phyloP scores from a whole-genome alignment of 2,113 vertebrate genomes.

The Lasiurus borealis region DNA sequence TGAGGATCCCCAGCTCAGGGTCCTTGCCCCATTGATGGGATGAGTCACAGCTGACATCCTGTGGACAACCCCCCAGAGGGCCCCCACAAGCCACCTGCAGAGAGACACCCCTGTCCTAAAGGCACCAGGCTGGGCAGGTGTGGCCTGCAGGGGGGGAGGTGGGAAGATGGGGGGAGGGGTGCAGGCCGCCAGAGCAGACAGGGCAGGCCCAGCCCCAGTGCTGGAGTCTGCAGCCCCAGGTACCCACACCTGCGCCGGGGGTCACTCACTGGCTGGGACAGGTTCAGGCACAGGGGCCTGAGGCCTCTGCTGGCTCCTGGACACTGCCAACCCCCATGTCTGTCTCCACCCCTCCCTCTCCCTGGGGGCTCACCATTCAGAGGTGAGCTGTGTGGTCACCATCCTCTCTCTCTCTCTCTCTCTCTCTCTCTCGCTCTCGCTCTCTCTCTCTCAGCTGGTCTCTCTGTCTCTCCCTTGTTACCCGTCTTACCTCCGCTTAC shows the following conservation, averaged over 20 bases:
- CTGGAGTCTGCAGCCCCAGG: not conserved
- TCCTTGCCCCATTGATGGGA: not conserved
- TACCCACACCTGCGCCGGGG: not conserved
- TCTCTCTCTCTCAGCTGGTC: too few species aligned
- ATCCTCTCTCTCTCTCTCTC: not conserved
- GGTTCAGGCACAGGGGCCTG: not conserved
- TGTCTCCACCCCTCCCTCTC: fast-evolving
- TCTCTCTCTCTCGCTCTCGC: not conserved
- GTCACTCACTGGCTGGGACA: fast-evolving
- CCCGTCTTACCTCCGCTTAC: too few species aligned
- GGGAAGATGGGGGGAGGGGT: too few species aligned
- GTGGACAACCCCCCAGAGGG: not conserved
- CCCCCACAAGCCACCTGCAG: not conserved
- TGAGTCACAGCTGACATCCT: not conserved
- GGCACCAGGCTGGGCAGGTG: not conserved
- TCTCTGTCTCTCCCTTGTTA: not conserved
- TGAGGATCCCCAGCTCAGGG: not conserved
- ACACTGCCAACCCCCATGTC: not conserved
- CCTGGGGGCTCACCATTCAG: too few species aligned
- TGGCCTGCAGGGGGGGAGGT: too few species aligned
- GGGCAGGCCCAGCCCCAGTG: not conserved
- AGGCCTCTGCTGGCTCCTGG: not conserved
- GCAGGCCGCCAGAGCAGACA: not conserved
- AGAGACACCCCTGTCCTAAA: not conserved
- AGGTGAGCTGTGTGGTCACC: not conserved